Evolutionary conservation across 2,888 invertebrate species (phyloP).

Genomic region (Proisotoma minuta): DNA sequence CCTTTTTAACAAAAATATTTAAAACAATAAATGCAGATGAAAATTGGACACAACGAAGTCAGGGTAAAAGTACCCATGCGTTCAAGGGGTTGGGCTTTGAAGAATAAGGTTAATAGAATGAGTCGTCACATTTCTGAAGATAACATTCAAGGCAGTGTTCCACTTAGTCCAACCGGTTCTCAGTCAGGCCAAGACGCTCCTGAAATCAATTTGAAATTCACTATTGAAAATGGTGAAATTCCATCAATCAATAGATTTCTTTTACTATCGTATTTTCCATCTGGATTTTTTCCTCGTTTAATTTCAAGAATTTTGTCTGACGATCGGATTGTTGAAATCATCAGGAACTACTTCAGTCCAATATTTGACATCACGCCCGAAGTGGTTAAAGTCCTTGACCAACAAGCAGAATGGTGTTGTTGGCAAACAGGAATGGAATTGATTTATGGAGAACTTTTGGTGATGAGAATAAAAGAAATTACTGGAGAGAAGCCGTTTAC

Average conservation of each 20-base stretch:
- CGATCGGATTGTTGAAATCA: slow-evolving; percentile 72
- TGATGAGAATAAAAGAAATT: slow-evolving; percentile 79
- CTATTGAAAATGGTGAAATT: slow-evolving; percentile 32
- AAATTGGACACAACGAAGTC: slow-evolving; percentile 46
- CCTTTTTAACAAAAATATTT: too few species aligned
- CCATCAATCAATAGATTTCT: slow-evolving; percentile 59
- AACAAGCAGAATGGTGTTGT: slow-evolving; percentile 80
- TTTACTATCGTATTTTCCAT: slow-evolving; percentile 93
- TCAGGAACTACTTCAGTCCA: slow-evolving; percentile 66
- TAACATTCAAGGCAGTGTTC: slow-evolving; percentile 26
- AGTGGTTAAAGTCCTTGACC: slow-evolving; percentile 61
- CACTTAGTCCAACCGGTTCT: slow-evolving; percentile 8
- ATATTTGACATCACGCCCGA: slow-evolving; percentile 42
- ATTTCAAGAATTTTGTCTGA: slow-evolving; percentile 81
- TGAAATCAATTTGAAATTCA: slow-evolving; percentile 21
- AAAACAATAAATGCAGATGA: slow-evolving; percentile 43
- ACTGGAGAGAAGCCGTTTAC: slow-evolving; percentile 46
- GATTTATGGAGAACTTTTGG: slow-evolving; percentile 70
- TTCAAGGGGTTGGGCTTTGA: slow-evolving; percentile 63
- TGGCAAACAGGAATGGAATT: slow-evolving; percentile 91
- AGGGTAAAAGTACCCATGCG: slow-evolving; percentile 58
- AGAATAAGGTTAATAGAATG: slow-evolving; percentile 39
- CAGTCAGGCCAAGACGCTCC: slow-evolving; percentile 17
- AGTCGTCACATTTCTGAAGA: slow-evolving; percentile 43
- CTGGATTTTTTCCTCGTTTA: slow-evolving; percentile 95